Conservation (phyloP, 2,797 vertebrate genomes). For the Staurois parvus region DNA sequence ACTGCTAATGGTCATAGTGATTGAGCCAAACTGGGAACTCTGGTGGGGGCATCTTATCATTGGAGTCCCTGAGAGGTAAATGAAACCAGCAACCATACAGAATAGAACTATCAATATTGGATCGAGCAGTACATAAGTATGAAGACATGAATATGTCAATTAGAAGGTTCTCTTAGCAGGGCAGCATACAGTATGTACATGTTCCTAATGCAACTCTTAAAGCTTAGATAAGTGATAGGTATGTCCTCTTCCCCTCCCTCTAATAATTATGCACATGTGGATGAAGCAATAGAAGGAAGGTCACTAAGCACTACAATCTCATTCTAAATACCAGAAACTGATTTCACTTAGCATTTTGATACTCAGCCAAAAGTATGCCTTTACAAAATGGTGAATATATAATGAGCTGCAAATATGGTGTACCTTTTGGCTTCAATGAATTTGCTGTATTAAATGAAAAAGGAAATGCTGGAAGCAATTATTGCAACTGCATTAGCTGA, state of each 20-base stretch:
- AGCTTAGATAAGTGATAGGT: too few relatives aligned
- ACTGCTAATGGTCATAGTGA: too few relatives aligned
- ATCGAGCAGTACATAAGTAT: too few relatives aligned
- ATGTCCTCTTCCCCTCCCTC: not conserved
- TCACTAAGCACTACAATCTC: not conserved
- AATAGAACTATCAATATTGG: too few relatives aligned
- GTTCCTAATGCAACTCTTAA: too few relatives aligned
- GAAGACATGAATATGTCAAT: too few relatives aligned
- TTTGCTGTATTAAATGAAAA: not conserved
- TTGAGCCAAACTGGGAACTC: too few relatives aligned
- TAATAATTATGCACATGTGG: not conserved
- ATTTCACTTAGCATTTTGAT: not conserved
- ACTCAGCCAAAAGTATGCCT: not conserved
- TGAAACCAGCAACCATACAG: too few relatives aligned
- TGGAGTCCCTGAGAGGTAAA: too few relatives aligned
- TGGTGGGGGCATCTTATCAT: too few relatives aligned
- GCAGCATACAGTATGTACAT: too few relatives aligned
- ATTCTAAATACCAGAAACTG: not conserved
- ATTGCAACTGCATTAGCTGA: not conserved
- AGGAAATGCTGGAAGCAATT: not conserved
- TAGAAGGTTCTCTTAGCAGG: too few relatives aligned
- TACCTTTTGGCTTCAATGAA: slow-evolving; percentile 5
- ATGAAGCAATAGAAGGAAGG: not conserved
- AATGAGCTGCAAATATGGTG: not conserved
- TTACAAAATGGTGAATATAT: not conserved